Conservation (phyloP, 2,113 vertebrate genomes). For the Pogonocichla stellata region DNA sequence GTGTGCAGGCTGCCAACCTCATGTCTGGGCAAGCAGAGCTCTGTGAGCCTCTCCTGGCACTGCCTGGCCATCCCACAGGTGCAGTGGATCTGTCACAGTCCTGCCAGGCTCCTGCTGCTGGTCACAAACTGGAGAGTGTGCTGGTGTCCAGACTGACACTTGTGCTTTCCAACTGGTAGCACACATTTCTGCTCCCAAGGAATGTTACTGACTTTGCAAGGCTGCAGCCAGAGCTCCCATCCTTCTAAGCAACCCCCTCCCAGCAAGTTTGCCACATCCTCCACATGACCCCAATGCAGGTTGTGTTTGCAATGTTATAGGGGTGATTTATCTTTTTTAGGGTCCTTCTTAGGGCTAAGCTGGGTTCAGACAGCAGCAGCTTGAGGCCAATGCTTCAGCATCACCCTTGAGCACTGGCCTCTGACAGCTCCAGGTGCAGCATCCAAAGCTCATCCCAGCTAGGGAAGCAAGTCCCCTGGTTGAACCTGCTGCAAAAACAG, state of each 20-base stretch:
- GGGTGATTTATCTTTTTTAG: background rate
- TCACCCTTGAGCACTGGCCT: background rate
- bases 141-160: background rate
- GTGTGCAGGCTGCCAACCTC: background rate
- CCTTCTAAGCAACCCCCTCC: background rate
- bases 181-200: background rate
- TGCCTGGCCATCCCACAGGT: background rate
- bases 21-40: fast-evolving
- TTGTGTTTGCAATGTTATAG: background rate
- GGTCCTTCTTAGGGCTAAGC: background rate
- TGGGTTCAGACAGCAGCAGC: background rate
- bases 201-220: background rate
- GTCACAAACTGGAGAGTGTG: background rate
- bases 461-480: background rate
- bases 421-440: background rate
- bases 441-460: background rate
- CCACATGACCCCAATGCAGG: background rate
- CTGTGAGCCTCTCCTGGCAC: background rate
- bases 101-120: background rate
- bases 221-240: fast-evolving
- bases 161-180: background rate
- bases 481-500: background rate
- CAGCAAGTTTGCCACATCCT: background rate
- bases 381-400: background rate
- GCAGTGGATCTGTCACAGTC: background rate